phyloP scores from a whole-genome alignment of 2,888 invertebrate genomes.

The Ypsolopha sequella region DNA sequence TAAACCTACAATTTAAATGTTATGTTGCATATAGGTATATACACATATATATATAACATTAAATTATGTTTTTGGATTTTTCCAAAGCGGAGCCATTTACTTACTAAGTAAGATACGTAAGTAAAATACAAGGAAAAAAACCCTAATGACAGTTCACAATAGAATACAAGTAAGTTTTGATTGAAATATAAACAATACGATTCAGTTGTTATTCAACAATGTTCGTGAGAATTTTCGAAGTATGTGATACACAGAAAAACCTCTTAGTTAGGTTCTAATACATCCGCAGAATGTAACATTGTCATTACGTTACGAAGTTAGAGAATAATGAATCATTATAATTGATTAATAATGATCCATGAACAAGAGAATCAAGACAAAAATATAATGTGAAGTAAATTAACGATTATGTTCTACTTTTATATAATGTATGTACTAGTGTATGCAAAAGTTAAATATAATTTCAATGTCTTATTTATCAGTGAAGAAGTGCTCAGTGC shows the following conservation, averaged over 20 bases:
- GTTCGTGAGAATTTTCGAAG: background rate
- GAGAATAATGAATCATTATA: background rate
- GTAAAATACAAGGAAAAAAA: too few species aligned
- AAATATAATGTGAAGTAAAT: too few species aligned
- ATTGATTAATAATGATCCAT: background rate
- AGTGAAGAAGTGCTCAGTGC: too few species aligned
- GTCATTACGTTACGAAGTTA: too few species aligned
- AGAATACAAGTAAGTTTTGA: background rate
- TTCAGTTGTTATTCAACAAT: background rate
- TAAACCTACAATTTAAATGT: too few species aligned
- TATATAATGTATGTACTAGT: background rate
- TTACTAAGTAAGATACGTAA: too few species aligned
- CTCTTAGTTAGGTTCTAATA: background rate
- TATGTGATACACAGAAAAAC: background rate
- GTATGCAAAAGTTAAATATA: background rate
- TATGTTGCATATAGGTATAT: too few species aligned
- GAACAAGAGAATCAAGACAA: background rate
- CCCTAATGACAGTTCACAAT: background rate
- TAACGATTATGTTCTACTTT: too few species aligned
- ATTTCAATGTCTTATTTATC: too few species aligned
- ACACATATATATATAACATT: too few species aligned
- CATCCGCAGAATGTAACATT: background rate
- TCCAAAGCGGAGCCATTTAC: too few species aligned
- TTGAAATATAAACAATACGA: background rate
- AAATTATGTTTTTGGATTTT: too few species aligned